Base-by-base conservation (phyloP, 23 tunicate species). In the Ciona savignyi region DNA sequence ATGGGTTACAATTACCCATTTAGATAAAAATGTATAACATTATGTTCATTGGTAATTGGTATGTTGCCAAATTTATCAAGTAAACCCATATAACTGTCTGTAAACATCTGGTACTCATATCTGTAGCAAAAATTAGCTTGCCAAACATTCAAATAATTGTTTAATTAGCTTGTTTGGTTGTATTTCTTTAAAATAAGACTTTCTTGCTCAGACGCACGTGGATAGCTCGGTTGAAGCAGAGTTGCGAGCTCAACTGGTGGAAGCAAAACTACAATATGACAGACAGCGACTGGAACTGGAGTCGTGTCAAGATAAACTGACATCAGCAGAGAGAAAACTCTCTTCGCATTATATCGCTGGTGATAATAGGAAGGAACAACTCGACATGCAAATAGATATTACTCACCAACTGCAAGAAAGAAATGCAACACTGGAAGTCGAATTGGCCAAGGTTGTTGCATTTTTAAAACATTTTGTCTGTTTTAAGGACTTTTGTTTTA, bases 371-470 rank as follows among this genome's bases (percentile, higher is more conserved):
- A 69, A 72, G 29, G 33, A 66, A 32, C 87, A 88, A 67, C 70
- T 70, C 3, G 65, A 77, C 3, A 62, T 75, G 3, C 96, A 88
- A 42, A 63, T 67, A 27, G 72, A 77, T 28, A 88, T 82, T 27
- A 30, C 68, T 35, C 26, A 60, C 22, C 80, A 76, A 23, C 32
- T 88, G 51, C 77, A 88, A 77, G 81, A 77, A 4, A 60, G 96
- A 33, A 88, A 88, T 30, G 66, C 51, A 22, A 74, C 51, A 33
- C 51, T 88, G 33, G 96, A 88, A 68, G 62, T 56, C 35, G 87
- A 88, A 64, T 67, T 88, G 21, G 33, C 84, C 11, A 88, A 88
- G 87, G 96, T 88, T 6, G n/a, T 34, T 4, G 56, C n/a, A 51
- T 51, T 21, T 51, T 21, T n/a, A n/a, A n/a, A n/a, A n/a, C n/a